These are phyloP conservation scores for Orussus abietinus DNA, from an alignment of 1,140 invertebrate genomes.

Conservation along the genomic window DNA sequence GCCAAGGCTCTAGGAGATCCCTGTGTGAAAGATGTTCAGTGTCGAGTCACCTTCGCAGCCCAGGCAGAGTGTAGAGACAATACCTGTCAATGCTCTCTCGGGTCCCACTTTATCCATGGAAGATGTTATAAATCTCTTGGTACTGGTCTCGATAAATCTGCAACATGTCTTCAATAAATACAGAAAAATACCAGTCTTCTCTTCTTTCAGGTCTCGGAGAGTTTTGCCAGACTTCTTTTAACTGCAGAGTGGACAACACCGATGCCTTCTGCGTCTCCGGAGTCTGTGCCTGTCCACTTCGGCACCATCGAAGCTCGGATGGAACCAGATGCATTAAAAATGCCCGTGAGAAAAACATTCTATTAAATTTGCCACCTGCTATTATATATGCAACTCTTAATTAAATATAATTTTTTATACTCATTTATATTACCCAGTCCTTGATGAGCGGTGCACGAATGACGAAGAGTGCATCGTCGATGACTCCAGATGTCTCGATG, in stretches of 20 bases:
- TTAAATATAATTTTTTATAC: conserved; percentile 1
- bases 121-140: conserved; percentile 41
- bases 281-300: conserved; percentile 33
- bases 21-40: conserved; percentile 34
- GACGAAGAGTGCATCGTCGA: conserved; percentile 37
- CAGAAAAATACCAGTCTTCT: conserved; percentile 4
- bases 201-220: conserved; percentile 31
- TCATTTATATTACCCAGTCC: conserved; percentile 19
- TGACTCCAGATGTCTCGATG: conserved; percentile 32
- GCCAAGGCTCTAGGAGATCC: conserved; percentile 35
- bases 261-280: conserved; percentile 32
- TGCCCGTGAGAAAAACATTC: conserved; percentile 26
- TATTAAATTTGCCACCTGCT: conserved; percentile 2
- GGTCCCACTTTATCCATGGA: conserved; percentile 30
- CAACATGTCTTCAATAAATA: conserved; percentile 7
- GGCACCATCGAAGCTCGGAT: conserved; percentile 30
- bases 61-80: conserved; percentile 37
- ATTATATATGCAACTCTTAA: conserved; percentile 3
- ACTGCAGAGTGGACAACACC: conserved; percentile 36
- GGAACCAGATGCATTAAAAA: conserved; percentile 35
- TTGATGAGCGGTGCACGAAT: conserved; percentile 29
- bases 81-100: conserved; percentile 36
- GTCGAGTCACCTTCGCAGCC: conserved; percentile 38
- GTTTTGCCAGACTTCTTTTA: conserved; percentile 30
- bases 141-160: conserved; percentile 15